Evolutionary conservation across 2,113 vertebrate species (phyloP).

Genomic region (Gavialis gangeticus): DNA sequence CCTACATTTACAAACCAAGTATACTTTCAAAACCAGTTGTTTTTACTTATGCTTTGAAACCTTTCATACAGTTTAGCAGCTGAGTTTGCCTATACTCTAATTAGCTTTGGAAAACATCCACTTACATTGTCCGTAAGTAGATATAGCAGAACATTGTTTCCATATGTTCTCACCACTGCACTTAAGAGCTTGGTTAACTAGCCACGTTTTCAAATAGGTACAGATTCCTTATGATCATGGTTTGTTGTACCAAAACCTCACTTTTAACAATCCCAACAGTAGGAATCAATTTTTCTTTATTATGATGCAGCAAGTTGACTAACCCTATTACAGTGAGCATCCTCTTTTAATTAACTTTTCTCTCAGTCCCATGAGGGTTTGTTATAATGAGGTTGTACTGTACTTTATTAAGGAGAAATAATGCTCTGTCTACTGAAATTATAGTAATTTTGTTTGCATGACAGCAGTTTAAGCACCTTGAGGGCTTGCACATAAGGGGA

Average conservation of each 20-base stretch:
- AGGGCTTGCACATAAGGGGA: slow-evolving; percentile 6
- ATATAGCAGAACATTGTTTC: background rate
- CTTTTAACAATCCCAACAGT: too few relatives aligned
- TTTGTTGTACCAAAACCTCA: too few relatives aligned
- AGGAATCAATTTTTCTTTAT: too few relatives aligned
- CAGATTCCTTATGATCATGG: too few relatives aligned
- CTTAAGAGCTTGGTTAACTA: too few relatives aligned
- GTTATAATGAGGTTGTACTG: too few relatives aligned
- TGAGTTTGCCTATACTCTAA: background rate
- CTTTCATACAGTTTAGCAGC: background rate
- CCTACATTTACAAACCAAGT: background rate
- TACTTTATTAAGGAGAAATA: background rate
- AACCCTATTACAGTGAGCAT: background rate
- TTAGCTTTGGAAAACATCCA: background rate
- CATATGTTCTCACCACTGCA: too few relatives aligned
- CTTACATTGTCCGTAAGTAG: background rate
- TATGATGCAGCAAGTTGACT: too few relatives aligned
- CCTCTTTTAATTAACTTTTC: background rate
- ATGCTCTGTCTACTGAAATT: background rate
- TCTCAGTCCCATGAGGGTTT: too few relatives aligned
- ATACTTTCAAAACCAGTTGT: background rate
- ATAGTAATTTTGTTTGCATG: background rate
- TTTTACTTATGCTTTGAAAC: background rate
- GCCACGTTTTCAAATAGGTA: too few relatives aligned
- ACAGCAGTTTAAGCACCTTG: background rate